phyloP scores from a whole-genome alignment of 1,140 invertebrate genomes.

The Agrilus planipennis region DNA sequence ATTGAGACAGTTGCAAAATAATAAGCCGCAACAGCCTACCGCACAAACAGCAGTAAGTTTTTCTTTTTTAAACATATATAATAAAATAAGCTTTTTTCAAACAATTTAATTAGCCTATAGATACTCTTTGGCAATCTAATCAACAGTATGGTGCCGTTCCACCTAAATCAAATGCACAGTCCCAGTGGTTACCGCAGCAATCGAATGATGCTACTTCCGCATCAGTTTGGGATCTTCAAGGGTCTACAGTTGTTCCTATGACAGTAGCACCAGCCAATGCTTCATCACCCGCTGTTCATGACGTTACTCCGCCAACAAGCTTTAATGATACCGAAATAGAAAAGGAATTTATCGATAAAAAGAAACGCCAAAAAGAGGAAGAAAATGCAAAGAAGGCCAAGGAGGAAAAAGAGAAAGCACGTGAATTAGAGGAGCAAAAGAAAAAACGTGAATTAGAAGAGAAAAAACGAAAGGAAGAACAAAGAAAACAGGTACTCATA shows the following conservation, averaged over 20 bases:
- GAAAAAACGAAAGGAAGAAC: constrained; percentile 33
- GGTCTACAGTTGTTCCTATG: neutral
- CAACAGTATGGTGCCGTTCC: no score
- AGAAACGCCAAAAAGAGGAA: constrained; percentile 7
- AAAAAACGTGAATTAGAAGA: constrained; percentile 36
- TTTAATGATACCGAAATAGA: no score
- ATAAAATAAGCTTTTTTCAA: neutral
- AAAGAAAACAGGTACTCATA: constrained; percentile 16
- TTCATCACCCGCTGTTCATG: no score
- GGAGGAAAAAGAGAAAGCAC: constrained; percentile 33
- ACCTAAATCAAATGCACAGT: constrained; percentile 8
- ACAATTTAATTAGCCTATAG: constrained; percentile 9
- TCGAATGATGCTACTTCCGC: constrained; percentile 10
- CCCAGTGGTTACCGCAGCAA: constrained; percentile 13
- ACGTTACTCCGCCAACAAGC: no score
- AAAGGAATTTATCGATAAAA: constrained; percentile 13
- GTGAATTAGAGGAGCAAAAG: constrained; percentile 30
- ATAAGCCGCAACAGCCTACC: constrained; percentile 12
- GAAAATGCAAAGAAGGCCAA: constrained; percentile 25
- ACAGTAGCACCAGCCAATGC: neutral
- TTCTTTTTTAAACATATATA: neutral
- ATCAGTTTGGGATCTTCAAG: constrained; percentile 4
- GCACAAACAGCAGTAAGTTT: no score
- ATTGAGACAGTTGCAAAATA: constrained; percentile 37
- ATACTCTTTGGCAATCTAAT: constrained; percentile 27